Percentiles rank a stretch among this genome's conserved stretches.
Evolutionary conservation across 2,113 vertebrate genomes (phyloP).

Genomic region (Centropus bengalensis): DNA sequence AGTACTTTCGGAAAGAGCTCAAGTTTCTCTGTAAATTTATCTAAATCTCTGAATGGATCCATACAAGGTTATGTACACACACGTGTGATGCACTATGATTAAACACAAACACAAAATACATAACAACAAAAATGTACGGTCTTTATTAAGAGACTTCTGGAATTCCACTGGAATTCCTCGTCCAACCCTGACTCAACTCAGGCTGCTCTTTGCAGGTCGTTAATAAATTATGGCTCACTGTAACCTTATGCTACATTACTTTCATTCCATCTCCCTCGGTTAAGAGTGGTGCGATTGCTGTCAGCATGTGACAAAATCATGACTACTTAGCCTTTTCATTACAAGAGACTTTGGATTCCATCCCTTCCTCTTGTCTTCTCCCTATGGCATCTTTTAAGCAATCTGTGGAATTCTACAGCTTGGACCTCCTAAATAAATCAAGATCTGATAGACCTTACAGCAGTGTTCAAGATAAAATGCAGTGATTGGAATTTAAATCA

Average conservation of each 20-base stretch:
- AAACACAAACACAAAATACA: neutral
- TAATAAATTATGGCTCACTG: constrained; percentile 65
- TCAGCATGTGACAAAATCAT: neutral
- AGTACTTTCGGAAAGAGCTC: neutral
- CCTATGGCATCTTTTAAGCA: neutral
- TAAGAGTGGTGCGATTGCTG: neutral
- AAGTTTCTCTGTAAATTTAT: neutral
- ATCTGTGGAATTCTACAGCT: neutral
- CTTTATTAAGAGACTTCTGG: neutral
- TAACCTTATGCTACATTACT: constrained; percentile 6
- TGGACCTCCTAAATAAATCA: neutral
- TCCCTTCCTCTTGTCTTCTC: neutral
- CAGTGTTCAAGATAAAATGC: neutral
- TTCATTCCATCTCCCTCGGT: neutral
- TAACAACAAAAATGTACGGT: neutral
- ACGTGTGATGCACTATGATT: neutral
- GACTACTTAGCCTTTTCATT: neutral
- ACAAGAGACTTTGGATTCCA: neutral
- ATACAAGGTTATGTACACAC: rapidly evolving
- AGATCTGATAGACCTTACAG: neutral
- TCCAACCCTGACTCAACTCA: constrained; percentile 24
- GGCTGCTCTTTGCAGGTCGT: constrained; percentile 39
- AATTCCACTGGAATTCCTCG: neutral
- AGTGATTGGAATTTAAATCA: neutral
- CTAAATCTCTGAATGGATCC: neutral